Conservation (phyloP, 2,113 vertebrate species). For the Ramphastos sulfuratus region DNA sequence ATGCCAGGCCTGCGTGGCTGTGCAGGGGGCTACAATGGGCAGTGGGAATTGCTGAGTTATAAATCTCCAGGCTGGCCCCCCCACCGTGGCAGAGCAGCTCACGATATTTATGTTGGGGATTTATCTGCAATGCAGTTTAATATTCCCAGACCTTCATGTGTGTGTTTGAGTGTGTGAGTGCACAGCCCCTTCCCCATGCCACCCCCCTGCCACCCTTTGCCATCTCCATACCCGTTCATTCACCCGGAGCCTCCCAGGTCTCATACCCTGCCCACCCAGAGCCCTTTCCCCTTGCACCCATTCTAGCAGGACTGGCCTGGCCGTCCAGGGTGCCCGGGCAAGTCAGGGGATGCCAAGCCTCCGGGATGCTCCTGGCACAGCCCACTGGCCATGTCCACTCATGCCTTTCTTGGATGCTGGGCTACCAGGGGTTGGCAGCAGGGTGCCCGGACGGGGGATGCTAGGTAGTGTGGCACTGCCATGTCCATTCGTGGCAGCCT, state of each 20-base stretch:
- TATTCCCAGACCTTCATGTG: constrained; percentile 36
- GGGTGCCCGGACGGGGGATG: background rate
- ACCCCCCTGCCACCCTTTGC: background rate
- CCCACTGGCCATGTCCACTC: background rate
- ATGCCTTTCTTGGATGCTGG: background rate
- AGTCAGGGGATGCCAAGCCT: accelerated
- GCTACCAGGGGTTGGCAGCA: background rate
- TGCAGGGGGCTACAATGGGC: background rate
- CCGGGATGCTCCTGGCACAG: background rate
- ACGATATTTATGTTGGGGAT: constrained; percentile 70
- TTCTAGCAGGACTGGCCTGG: background rate
- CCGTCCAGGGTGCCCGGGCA: background rate
- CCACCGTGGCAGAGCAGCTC: constrained; percentile 56
- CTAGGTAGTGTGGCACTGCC: background rate
- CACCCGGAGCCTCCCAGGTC: background rate
- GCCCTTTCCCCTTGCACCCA: background rate
- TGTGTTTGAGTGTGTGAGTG: background rate
- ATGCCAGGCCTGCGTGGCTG: accelerated
- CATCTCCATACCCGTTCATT: background rate
- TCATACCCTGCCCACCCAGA: background rate
- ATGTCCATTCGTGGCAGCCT: background rate
- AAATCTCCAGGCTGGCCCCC: constrained; percentile 61
- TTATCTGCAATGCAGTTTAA: constrained; percentile 77
- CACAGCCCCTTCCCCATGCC: background rate
- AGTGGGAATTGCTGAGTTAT: constrained; percentile 49